Percentiles rank a stretch among this genome's conserved stretches.
These are phyloP conservation scores for Thecocarcelia acutangulata DNA, from an alignment of 2,888 invertebrate genomes.

Conservation along the genomic window DNA sequence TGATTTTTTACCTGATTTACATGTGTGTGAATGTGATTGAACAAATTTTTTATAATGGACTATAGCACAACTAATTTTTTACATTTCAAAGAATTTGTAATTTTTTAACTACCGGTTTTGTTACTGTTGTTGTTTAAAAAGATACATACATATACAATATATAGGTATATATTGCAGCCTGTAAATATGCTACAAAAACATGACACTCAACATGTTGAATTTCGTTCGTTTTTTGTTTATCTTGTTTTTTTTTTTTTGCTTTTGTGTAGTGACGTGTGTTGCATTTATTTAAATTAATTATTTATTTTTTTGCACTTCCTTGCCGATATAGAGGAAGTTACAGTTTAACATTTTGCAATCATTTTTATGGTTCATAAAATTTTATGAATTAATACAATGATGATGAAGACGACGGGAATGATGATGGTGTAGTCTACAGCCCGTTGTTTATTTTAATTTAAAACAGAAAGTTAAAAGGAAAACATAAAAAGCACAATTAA, in stretches of 20 bases:
- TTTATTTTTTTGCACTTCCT: constrained; percentile 6
- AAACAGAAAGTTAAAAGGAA: not conserved
- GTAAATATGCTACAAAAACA: constrained; percentile 62
- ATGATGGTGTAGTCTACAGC: constrained; percentile 21
- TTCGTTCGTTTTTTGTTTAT: constrained; percentile 35
- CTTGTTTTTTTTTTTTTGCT: too few relatives aligned
- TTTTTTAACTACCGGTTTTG: constrained; percentile 46
- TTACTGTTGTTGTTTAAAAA: not conserved
- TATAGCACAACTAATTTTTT: too few relatives aligned
- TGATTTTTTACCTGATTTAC: not conserved
- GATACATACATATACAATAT: constrained; percentile 19
- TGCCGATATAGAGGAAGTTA: constrained; percentile 52
- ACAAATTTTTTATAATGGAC: too few relatives aligned
- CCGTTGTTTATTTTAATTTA: not conserved
- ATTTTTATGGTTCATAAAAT: constrained; percentile 55
- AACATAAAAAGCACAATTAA: not conserved
- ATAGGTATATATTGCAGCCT: constrained; percentile 51
- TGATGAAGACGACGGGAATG: not conserved
- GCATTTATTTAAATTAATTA: constrained; percentile 5
- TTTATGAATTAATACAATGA: constrained; percentile 42
- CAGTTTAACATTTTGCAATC: constrained; percentile 61
- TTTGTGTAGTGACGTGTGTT: constrained; percentile 1
- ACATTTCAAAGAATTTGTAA: constrained; percentile 60
- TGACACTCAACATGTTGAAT: constrained; percentile 61
- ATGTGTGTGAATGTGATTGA: not conserved